Conservation (phyloP, 2,797 vertebrate genomes). For the Dendrocincla fuliginosa region DNA sequence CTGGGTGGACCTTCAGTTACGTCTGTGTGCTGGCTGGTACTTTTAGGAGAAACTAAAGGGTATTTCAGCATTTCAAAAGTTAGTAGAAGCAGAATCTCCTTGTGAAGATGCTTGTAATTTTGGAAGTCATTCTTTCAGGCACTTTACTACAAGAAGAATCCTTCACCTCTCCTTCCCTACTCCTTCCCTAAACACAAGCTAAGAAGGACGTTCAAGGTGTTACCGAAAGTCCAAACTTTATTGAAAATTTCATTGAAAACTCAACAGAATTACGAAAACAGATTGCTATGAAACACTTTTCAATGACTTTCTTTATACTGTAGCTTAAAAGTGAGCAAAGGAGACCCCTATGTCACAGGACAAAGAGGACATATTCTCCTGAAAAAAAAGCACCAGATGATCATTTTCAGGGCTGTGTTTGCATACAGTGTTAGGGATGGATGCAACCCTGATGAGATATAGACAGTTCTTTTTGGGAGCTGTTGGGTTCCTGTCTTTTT, state of each 20-base stretch:
- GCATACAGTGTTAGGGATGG: neutral
- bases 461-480: neutral
- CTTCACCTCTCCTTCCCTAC: neutral
- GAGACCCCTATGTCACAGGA: neutral
- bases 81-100: neutral
- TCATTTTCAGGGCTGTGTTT: neutral
- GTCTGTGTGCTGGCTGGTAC: neutral
- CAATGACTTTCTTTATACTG: neutral
- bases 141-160: neutral
- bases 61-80: neutral
- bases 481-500: neutral
- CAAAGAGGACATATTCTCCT: neutral
- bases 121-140: neutral
- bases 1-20: neutral
- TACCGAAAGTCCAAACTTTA: neutral
- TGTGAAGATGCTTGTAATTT: neutral
- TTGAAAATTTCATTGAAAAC: neutral
- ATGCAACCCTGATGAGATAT: neutral
- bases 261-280: neutral
- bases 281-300: neutral
- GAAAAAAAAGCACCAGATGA: neutral
- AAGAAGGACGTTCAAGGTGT: neutral
- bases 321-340: neutral
- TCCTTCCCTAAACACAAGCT: neutral
- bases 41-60: neutral